Percentiles rank a stretch among this genome's conserved stretches.
Evolutionary conservation across 1,140 invertebrate species (phyloP).

Genomic region (Drosophila orena): DNA sequence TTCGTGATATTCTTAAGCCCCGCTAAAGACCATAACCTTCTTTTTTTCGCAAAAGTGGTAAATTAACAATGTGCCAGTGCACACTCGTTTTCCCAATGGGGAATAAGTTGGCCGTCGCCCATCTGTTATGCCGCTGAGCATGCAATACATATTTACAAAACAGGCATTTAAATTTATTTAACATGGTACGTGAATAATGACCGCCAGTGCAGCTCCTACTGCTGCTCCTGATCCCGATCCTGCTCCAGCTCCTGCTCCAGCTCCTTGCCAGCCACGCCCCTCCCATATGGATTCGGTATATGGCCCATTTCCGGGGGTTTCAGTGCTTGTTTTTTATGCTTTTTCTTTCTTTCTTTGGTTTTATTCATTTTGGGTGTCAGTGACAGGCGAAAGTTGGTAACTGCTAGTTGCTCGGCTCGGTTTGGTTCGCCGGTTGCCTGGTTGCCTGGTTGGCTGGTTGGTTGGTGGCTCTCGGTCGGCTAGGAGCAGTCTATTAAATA

Average conservation of each 20-base stretch:
- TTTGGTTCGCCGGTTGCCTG: conserved; percentile 12
- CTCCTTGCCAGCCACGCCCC: conserved; percentile 44
- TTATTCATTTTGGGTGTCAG: conserved; percentile 66
- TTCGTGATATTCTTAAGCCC: conserved; percentile 24
- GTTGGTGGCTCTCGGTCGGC: conserved; percentile 30
- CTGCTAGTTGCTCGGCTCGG: conserved; percentile 42
- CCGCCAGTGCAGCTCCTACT: conserved; percentile 59
- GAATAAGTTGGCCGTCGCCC: conserved; percentile 29
- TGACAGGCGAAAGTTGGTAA: conserved; percentile 64
- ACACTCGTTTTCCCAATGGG: conserved; percentile 21
- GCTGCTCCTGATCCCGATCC: conserved; percentile 29
- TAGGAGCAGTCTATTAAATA: conserved; percentile 83
- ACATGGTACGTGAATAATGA: conserved; percentile 82
- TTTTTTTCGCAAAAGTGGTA: conserved; percentile 37
- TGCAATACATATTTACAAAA: conserved; percentile 80
- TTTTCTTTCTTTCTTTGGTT: conserved; percentile 23
- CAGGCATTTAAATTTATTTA: conserved; percentile 83
- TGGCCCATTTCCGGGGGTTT: conserved; percentile 49
- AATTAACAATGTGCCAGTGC: conserved; percentile 51
- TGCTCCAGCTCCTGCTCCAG: conserved; percentile 3
- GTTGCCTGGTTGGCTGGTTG: conserved; percentile 16
- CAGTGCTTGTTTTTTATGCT: conserved; percentile 42
- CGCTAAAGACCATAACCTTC: conserved; percentile 9
- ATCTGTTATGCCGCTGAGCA: conserved; percentile 69
- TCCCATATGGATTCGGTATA: conserved; percentile 43